Evolutionary conservation across 2,888 invertebrate genomes (phyloP), one percentile per base, ranked within the genome.

Genomic region (Orthosia cruda): DNA sequence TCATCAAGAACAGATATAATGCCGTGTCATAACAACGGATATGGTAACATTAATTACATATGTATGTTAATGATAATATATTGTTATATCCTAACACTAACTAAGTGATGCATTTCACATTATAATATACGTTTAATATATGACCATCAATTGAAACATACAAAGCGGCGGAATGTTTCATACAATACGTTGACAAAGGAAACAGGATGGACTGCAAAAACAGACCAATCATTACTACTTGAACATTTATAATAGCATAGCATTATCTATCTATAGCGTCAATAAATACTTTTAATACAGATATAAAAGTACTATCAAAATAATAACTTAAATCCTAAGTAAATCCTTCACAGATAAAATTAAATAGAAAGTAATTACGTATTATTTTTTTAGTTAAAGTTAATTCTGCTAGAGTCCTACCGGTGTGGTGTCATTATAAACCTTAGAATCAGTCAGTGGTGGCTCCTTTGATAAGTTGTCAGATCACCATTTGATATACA

Each of bases 61-160:
- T 82, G 64, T 86, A 86, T 66, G 80, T 77, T 87, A 84, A 88
- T 89, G 87, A 85, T 89, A 87, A 88, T 90, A 91, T 86, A 90
- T 84, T 80, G 83, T 87, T 84, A 82, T 87, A 87, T 86, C 81
- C 89, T 91, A 91, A 89, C 81, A 87, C 89, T 91, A 89, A 89
- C 70, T 86, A 86, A 79, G 69, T 66, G 77, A 87, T 87, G 72
- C 49, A 69, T 78, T 76, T 61, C 75, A 78, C 77, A 82, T 81
- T 72, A 77, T 74, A 65, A 75, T 67, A 80, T 80, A 84, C 67
- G 77, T 79, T 84, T 75, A 81, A 77, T 71, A 84, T 71, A 83
- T 76, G 83, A 80, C 81, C 75, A 85, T 77, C 76, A 83, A 81
- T 83, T 69, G 77, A 83, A 83, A 83, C 86, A 86, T 83, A 88